Conservation (phyloP, 53 echinoderm and acorn worm species). For the Zoroaster sp. region DNA sequence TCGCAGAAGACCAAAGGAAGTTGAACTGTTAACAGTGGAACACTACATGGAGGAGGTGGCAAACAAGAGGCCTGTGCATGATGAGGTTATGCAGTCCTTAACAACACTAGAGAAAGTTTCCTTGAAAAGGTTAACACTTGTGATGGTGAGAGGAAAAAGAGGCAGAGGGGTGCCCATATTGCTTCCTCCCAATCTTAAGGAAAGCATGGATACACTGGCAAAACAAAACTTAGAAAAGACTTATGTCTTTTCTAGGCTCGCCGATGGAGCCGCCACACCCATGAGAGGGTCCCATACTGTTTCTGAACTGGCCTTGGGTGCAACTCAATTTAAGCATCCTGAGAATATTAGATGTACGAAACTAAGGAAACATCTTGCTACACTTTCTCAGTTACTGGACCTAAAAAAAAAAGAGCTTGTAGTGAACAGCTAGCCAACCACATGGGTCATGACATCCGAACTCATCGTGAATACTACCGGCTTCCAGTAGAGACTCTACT, state of each 20-base stretch:
- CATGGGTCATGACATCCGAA: too few species aligned
- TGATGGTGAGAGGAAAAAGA: conserved; percentile 52
- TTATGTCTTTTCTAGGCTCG: conserved; percentile 28
- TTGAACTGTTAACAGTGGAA: background rate
- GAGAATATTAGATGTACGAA: too few species aligned
- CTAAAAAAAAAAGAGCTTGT: too few species aligned
- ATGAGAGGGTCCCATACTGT: too few species aligned
- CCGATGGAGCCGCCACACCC: conserved; percentile 6
- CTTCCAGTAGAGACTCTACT: too few species aligned
- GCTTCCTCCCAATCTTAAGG: conserved; percentile 8
- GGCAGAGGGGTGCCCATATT: conserved; percentile 53
- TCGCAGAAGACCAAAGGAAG: background rate
- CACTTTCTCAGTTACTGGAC: too few species aligned
- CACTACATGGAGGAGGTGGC: background rate
- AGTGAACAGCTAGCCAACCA: too few species aligned
- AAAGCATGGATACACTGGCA: conserved; percentile 39
- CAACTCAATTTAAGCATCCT: too few species aligned
- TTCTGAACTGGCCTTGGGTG: too few species aligned
- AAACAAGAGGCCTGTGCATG: conserved; percentile 17
- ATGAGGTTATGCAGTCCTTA: conserved; percentile 22
- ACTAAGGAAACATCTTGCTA: too few species aligned
- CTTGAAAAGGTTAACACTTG: background rate
- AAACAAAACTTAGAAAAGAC: background rate
- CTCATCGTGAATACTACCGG: too few species aligned
- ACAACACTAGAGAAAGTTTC: conserved; percentile 49